Conservation (phyloP, 2,797 vertebrate genomes). For the Girardinus metallicus region DNA sequence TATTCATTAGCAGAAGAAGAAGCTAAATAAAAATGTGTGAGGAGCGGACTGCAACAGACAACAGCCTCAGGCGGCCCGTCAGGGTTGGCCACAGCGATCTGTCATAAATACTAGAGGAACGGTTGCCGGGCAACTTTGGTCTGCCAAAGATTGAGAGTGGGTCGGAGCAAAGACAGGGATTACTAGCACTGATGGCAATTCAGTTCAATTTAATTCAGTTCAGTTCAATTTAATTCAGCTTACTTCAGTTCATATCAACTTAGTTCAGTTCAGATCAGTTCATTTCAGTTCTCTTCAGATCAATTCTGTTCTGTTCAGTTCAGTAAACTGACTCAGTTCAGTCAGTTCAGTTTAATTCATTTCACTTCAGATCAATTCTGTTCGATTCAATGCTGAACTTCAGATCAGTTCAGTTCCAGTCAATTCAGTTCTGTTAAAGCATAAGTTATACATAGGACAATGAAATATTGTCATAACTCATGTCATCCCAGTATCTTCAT, state of each 20-base stretch:
- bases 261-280: not conserved
- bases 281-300: not conserved
- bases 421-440: not conserved
- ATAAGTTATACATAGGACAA: not conserved
- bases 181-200: not conserved
- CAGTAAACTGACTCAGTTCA: not conserved
- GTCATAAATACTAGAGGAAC: slow-evolving; percentile 43
- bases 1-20: slow-evolving; percentile 41
- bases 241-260: not conserved
- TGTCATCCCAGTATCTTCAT: not conserved
- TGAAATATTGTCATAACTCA: not conserved
- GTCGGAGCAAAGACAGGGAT: slow-evolving; percentile 2
- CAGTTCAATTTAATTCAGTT: not conserved
- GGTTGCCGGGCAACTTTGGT: slow-evolving; percentile 35
- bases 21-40: slow-evolving; percentile 25
- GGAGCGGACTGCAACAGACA: slow-evolving; percentile 33
- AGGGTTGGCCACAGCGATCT: slow-evolving; percentile 46
- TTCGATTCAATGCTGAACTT: too few species aligned
- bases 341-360: not conserved
- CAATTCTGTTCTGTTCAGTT: not conserved
- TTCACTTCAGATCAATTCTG: not conserved
- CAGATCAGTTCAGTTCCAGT: too few species aligned
- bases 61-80: slow-evolving; percentile 44
- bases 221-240: too few species aligned
- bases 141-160: slow-evolving; percentile 27